Base-by-base conservation (phyloP, 2,797 vertebrate genomes). In the Sphenodon punctatus region DNA sequence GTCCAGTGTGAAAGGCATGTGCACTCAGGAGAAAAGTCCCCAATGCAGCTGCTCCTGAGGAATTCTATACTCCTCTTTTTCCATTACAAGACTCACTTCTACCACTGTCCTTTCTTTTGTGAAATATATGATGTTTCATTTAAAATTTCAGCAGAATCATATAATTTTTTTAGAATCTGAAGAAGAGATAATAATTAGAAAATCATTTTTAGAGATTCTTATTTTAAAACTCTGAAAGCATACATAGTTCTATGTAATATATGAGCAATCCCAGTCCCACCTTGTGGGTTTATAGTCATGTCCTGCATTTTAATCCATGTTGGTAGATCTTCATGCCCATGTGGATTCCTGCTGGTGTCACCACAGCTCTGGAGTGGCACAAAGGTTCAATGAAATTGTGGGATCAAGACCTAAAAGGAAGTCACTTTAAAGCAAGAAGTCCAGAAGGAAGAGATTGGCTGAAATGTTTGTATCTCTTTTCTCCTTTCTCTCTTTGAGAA, bases 241-340 rank as follows among this genome's bases (percentile, higher is more conserved):
- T n/a, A n/a, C n/a, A n/a, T n/a, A n/a, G n/a, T n/a, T n/a, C n/a
- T n/a, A n/a, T n/a, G n/a, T n/a, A n/a, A n/a, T n/a, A n/a, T n/a
- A n/a, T n/a, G n/a, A n/a, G n/a, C n/a, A n/a, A n/a, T n/a, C n/a
- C n/a, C n/a, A n/a, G n/a, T n/a, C n/a, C n/a, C n/a, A n/a, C n/a
- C n/a, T n/a, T n/a, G n/a, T 11, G 10, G 56, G 19, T 22, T 9
- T 5, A 56, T 34, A 19, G 19, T 30, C 53, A 53, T 64, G 7
- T 20, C 10, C 22, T 60, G 17, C 16, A 22, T 4, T 13, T 7
- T 25, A 11, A n/a, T 27, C 59, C 14, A 4, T 2, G 1, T 27
- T n/a, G 39, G 23, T 56, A 15, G 3, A 6, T 11, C 1, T 1
- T 22, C 0, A 0, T 51, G 9, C 14, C 22, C 8, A 5, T 0